Evolutionary conservation across 2,888 invertebrate species (phyloP), one percentile per base, ranked within the genome.

Genomic region (Leucozona laternaria): DNA sequence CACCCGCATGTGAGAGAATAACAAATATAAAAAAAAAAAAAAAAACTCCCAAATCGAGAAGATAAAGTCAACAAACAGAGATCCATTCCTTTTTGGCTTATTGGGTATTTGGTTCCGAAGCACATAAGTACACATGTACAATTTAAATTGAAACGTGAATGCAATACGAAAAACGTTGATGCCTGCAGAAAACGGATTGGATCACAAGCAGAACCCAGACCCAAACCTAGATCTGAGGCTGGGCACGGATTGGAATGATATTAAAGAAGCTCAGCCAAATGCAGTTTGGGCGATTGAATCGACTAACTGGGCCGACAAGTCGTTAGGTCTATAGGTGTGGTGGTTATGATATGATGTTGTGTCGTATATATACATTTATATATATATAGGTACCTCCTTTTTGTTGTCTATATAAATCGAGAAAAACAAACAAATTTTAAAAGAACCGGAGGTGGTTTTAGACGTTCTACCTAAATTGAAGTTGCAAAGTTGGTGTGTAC

Each of bases 91-190:
- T 86, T 86, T 86, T 75, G 73, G 86, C 86, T 86, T 86, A 82
- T 82, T 86, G 81, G 86, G 73, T 86, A 82, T 86, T 82, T 86
- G 86, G 86, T 82, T 86, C 86, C 78, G 78, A 75, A 86, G 86
- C 86, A 86, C 78, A 86, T 86, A 86, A 86, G 86, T 86, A 86
- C 86, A 86, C 86, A 86, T 86, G 86, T 86, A 86, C 86, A 86
- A 86, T 86, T 86, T 86, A 86, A 86, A 86, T 86, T 86, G 86
- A 86, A 86, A 86, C 86, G 86, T 86, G 86, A 75, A 86, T 86
- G 86, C 81, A 86, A 86, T 86, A 86, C 86, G 86, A 75, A 79
- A 86, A 86, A 75, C 70, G 86, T 75, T 73, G 86, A 81, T 81
- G 86, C 78, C 70, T 50, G 81, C 86, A 86, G 73, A 86, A 86